Base-by-base conservation (phyloP, 2,113 vertebrate species). In the Brachypteracias leptosomus region DNA sequence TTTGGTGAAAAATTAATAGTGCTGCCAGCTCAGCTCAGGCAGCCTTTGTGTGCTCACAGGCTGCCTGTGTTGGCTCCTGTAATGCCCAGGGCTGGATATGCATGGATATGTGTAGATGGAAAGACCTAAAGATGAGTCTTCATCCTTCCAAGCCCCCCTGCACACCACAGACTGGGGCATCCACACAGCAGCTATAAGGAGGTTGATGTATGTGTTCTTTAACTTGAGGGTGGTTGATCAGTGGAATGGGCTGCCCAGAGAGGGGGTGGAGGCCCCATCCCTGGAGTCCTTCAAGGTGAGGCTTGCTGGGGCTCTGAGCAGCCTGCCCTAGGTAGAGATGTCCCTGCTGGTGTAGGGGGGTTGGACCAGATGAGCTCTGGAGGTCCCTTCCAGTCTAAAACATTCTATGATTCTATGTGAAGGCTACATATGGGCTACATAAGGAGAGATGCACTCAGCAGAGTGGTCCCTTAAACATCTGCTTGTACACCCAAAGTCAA, bases 101-200 rank as follows among this genome's bases (percentile, higher is more conserved):
- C 71, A 80, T 33, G 20, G 1, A 7, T 7, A 10, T 3, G 33
- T 5, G 2, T 4, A n/a, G 3, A 8, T 5, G 15, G 42, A 57
- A 21, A 82, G 40, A 31, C 36, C 42, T 7, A 22, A 63, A 65
- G 46, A 89, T 3, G 4, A 70, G 17, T 11, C 31, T 62, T 26
- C 29, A 21, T 12, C 49, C 61, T 72, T 31, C 46, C 33, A 47
- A 42, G 15, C 1, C 13, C 1, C 13, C n/a, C 47, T 10, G 21
- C n/a, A 4, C 0, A 52, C 58, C 73, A 75, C 0, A 0, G 55
- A 10, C 7, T 2, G 7, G 16, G 7, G 59, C 52, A 33, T 7
- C 7, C 16, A 2, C 1, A 31, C 5, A 55, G 33, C 74, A n/a
- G 65, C 70, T 40, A 0, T 21, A 38, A 21, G 31, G 21, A 26